Evolutionary conservation across 2,797 vertebrate species (phyloP).

Genomic region (Sarcophilus harrisii): DNA sequence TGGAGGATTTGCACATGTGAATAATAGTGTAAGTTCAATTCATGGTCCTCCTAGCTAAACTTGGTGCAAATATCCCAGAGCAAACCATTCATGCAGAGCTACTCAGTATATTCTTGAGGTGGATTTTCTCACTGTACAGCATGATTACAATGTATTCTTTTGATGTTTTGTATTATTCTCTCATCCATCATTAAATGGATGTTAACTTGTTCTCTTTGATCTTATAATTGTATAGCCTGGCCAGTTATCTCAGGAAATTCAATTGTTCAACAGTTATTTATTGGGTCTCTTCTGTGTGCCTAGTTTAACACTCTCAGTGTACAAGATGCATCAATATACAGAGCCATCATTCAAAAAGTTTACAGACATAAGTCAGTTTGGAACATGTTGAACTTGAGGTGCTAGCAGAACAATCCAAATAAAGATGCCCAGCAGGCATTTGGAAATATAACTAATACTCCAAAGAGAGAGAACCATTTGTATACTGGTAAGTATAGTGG

Average conservation of each 20-base stretch:
- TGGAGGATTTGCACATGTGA: background rate
- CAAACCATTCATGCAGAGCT: background rate
- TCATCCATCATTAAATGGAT: background rate
- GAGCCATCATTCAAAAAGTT: background rate
- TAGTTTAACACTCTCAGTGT: background rate
- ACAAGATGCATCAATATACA: background rate
- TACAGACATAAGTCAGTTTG: background rate
- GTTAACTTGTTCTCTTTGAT: background rate
- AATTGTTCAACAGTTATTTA: constrained; percentile 5
- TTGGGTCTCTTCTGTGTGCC: background rate
- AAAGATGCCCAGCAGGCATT: background rate
- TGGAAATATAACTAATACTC: background rate
- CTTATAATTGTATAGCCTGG: background rate
- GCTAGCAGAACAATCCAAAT: background rate
- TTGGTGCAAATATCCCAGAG: background rate
- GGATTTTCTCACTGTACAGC: background rate
- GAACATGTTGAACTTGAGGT: background rate
- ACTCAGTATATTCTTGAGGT: background rate
- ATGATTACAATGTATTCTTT: background rate
- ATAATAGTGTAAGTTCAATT: background rate
- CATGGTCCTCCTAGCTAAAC: background rate
- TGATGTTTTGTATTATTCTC: background rate
- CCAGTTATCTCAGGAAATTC: background rate
- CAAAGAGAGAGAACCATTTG: background rate
- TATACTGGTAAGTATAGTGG: background rate